Conservation (phyloP, 1,140 invertebrate genomes). For the Pogonus chalceus region DNA sequence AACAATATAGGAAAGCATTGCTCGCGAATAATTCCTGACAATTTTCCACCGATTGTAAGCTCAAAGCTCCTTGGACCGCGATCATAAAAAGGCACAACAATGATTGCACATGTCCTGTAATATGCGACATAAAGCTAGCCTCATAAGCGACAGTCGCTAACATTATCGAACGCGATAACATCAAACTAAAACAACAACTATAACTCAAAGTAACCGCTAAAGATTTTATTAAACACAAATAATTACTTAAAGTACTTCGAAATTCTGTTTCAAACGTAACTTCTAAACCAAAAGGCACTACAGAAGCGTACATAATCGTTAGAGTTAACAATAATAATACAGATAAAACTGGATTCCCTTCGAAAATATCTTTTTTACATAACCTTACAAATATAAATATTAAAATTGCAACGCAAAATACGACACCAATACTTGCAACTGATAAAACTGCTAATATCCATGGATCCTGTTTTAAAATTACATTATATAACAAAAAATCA, state of each 20-base stretch:
- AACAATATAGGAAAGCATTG: conserved; percentile 33
- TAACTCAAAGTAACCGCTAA: conserved; percentile 41
- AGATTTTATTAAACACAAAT: conserved; percentile 24
- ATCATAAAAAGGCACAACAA: conserved; percentile 46
- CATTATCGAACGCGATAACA: conserved; percentile 45
- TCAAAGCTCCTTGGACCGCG: conserved; percentile 42
- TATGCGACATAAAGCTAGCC: conserved; percentile 48
- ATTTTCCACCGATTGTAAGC: conserved; percentile 35
- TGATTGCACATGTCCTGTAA: conserved; percentile 47
- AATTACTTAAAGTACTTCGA: neutral
- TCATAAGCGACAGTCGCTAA: conserved; percentile 46
- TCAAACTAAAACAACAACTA: conserved; percentile 41
- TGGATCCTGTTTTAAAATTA: conserved; percentile 34
- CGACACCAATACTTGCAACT: conserved; percentile 36
- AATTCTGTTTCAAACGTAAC: conserved; percentile 16
- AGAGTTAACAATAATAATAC: conserved; percentile 37
- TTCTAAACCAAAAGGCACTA: conserved; percentile 45
- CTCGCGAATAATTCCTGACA: conserved; percentile 36
- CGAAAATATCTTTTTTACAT: conserved; percentile 37
- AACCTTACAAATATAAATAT: conserved; percentile 38
- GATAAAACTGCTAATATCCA: conserved; percentile 41
- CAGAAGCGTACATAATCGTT: conserved; percentile 42
- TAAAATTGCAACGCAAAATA: conserved; percentile 38
- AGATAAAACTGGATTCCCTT: conserved; percentile 40
- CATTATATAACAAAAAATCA: neutral